A percentile compares a stretch with the other conserved stretches of the same genome.
These are phyloP conservation scores for Propithecus perrieri DNA, from an alignment of 2,797 vertebrate genomes.

Conservation along the genomic window DNA sequence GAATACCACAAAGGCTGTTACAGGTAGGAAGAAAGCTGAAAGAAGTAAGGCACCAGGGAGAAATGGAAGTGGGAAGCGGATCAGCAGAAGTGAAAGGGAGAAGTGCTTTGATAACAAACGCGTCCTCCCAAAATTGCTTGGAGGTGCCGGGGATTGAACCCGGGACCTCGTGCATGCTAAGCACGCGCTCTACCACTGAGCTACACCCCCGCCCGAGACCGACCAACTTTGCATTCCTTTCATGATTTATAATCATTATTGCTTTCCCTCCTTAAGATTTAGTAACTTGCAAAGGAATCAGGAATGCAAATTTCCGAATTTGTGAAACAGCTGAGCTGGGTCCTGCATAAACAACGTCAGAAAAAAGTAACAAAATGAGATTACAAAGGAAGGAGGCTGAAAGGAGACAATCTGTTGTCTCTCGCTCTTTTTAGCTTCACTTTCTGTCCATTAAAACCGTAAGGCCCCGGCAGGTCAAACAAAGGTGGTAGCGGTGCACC, in stretches of 20 bases:
- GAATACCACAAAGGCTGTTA: too few relatives aligned
- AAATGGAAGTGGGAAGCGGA: background rate
- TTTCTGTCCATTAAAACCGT: background rate
- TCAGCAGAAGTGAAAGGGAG: background rate
- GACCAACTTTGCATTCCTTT: accelerated
- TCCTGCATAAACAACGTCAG: background rate
- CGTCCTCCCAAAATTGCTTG: background rate
- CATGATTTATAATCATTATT: background rate
- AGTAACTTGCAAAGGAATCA: accelerated
- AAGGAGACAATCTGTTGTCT: background rate
- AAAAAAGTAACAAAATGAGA: background rate
- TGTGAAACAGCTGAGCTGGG: background rate
- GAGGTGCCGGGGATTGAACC: constrained; percentile 72
- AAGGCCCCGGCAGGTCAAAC: background rate
- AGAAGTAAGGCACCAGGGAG: background rate
- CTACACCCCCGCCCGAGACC: accelerated
- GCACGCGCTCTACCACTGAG: constrained; percentile 71
- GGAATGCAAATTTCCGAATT: too few relatives aligned
- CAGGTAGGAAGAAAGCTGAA: background rate
- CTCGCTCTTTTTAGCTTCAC: background rate
- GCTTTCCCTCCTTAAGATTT: background rate
- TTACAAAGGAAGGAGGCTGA: background rate
- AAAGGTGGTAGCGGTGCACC: background rate
- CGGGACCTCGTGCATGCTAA: constrained; percentile 71
- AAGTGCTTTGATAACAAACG: accelerated